Evolutionary conservation across 2,113 vertebrate species (phyloP).

Genomic region (Arizona elegans): DNA sequence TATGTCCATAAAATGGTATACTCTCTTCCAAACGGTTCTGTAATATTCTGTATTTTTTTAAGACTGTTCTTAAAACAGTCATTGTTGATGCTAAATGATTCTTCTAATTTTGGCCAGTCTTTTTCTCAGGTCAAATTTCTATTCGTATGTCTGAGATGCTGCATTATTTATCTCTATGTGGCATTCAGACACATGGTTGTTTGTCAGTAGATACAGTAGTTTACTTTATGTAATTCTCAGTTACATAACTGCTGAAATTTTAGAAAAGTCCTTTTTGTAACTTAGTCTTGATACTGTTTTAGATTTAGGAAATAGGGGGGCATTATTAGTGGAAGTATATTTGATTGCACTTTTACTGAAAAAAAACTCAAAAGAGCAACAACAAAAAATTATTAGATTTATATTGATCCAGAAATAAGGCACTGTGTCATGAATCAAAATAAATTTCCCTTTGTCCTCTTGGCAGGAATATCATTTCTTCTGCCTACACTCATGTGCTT

Average conservation of each 20-base stretch:
- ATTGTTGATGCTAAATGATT: constrained; percentile 30
- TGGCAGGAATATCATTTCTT: constrained; percentile 46
- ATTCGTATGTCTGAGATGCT: constrained; percentile 31
- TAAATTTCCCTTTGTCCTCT: constrained; percentile 46
- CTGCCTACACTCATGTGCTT: constrained; percentile 49
- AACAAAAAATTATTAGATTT: constrained; percentile 57
- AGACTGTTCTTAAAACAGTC: constrained; percentile 35
- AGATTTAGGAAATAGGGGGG: constrained; percentile 19
- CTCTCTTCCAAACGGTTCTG: constrained; percentile 19
- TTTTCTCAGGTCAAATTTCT: constrained; percentile 47
- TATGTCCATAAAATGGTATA: constrained; percentile 31
- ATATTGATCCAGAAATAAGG: constrained; percentile 67
- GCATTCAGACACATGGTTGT: constrained; percentile 40
- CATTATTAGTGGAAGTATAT: constrained; percentile 3
- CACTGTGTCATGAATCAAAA: constrained; percentile 60
- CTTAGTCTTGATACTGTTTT: constrained; percentile 43
- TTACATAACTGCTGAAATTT: constrained; percentile 45
- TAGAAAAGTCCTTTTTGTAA: constrained; percentile 57
- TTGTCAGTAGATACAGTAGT: constrained; percentile 46
- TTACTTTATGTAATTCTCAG: constrained; percentile 58
- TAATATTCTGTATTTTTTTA: constrained; percentile 36
- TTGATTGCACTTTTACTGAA: neutral
- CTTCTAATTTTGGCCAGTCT: constrained; percentile 48
- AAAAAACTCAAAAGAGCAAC: constrained; percentile 35
- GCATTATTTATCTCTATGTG: constrained; percentile 23